These are phyloP conservation scores for Archaeoteleia sp. DNA, from an alignment of 2,888 invertebrate species.

Conservation along the genomic window DNA sequence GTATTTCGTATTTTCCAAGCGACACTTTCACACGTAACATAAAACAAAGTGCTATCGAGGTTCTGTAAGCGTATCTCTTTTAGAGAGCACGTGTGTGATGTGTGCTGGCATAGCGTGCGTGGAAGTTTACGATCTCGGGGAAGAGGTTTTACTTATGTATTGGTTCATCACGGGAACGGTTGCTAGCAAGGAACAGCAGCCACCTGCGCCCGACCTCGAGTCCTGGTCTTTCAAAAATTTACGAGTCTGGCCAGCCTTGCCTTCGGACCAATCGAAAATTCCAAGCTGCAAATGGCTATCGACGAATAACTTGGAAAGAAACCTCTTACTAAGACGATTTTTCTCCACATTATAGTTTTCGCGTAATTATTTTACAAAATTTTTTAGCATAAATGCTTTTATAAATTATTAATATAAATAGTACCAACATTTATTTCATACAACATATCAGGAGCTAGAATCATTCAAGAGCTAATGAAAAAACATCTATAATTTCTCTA, in stretches of 20 bases:
- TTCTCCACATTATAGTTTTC: too few species aligned
- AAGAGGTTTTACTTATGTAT: conserved; percentile 67
- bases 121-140: conserved; percentile 58
- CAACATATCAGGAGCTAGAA: too few species aligned
- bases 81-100: conserved; percentile 12
- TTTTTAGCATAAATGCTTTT: too few species aligned
- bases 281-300: conserved; percentile 35
- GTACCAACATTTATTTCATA: too few species aligned
- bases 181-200: conserved; percentile 55
- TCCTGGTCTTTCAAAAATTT: conserved; percentile 63
- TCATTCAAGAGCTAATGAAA: too few species aligned
- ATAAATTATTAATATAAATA: too few species aligned
- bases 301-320: conserved; percentile 15
- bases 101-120: conserved; percentile 12
- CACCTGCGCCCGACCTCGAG: conserved; percentile 62
- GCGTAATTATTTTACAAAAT: too few species aligned
- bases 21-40: background rate
- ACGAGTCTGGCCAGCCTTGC: conserved; percentile 54
- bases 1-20: conserved; percentile 1
- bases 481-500: too few species aligned
- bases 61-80: conserved; percentile 19
- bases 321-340: too few species aligned
- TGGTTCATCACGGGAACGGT: conserved; percentile 67
- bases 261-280: conserved; percentile 48
- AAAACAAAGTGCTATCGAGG: conserved; percentile 26